These are phyloP conservation scores for Apis dorsata DNA, from an alignment of 1,140 invertebrate genomes.

Conservation along the genomic window DNA sequence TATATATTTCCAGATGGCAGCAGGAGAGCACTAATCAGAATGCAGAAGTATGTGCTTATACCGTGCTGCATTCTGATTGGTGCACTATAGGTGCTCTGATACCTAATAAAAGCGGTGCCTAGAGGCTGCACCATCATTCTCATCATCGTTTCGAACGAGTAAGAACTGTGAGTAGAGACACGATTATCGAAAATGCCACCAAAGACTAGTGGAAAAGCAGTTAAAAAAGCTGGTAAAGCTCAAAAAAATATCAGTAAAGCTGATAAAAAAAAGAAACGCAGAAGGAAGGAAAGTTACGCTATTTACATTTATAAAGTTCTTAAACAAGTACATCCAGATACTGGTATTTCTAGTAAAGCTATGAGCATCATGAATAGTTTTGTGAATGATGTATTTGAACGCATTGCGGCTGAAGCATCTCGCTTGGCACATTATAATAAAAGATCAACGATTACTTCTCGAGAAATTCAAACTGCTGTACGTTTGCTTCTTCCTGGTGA, in stretches of 20 bases:
- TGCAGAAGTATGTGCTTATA: neutral
- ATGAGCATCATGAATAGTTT: conserved; percentile 86
- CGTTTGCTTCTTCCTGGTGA: conserved; percentile 77
- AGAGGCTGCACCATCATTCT: neutral
- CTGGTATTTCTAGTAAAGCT: conserved; percentile 81
- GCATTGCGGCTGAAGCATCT: conserved; percentile 82
- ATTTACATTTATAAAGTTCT: conserved; percentile 88
- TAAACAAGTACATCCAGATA: conserved; percentile 85
- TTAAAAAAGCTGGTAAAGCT: conserved; percentile 81
- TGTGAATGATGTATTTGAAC: conserved; percentile 82
- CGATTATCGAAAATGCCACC: conserved; percentile 71
- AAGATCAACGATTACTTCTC: conserved; percentile 77
- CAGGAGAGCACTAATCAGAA: neutral
- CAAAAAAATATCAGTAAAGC: conserved; percentile 81
- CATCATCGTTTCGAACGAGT: no score
- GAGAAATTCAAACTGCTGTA: conserved; percentile 78
- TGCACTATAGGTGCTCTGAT: neutral
- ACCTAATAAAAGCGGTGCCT: neutral
- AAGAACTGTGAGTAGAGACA: neutral
- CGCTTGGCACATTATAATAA: conserved; percentile 82
- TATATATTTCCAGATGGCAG: neutral
- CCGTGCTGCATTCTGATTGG: conserved; percentile 27
- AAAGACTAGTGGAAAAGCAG: conserved; percentile 79
- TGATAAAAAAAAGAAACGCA: conserved; percentile 82
- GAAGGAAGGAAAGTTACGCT: conserved; percentile 85